These are phyloP conservation scores for Paramormyrops hopkinsi DNA, from an alignment of 2,797 vertebrate genomes.

Conservation along the genomic window DNA sequence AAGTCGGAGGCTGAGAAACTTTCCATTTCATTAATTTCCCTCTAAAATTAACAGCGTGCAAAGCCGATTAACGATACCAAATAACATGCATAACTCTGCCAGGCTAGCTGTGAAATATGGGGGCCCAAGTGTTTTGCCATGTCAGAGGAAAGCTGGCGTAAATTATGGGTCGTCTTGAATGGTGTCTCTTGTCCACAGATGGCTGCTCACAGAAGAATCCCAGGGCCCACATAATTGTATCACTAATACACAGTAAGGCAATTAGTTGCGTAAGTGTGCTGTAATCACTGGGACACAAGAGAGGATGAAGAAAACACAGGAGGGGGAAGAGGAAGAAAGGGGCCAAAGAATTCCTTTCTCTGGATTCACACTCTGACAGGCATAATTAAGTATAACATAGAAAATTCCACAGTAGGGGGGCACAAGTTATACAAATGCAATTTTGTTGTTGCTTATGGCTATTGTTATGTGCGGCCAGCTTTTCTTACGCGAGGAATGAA, in stretches of 20 bases:
- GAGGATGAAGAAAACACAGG: conserved; percentile 78
- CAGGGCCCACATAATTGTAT: conserved; percentile 93
- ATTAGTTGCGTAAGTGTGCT: conserved; percentile 97
- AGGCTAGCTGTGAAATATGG: conserved; percentile 79
- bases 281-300: conserved; percentile 91
- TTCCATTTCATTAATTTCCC: not conserved
- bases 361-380: conserved; percentile 78
- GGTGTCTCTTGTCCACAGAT: conserved; percentile 89
- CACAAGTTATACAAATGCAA: conserved; percentile 73
- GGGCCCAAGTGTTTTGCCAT: conserved; percentile 69
- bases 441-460: conserved; percentile 46
- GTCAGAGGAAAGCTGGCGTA: conserved; percentile 84
- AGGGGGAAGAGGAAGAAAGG: conserved; percentile 64
- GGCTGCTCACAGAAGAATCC: conserved; percentile 90
- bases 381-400: conserved; percentile 91
- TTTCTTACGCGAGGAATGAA: not conserved
- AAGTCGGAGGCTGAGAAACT: not conserved
- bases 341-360: conserved; percentile 69
- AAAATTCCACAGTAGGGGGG: conserved; percentile 74
- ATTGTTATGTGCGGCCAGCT: not conserved
- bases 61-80: conserved; percentile 42
- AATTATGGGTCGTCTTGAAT: conserved; percentile 96
- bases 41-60: conserved; percentile 64
- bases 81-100: conserved; percentile 58
- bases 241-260: conserved; percentile 98